Conservation (phyloP, 2,113 vertebrate species). For the Phrynosoma blainvillii region DNA sequence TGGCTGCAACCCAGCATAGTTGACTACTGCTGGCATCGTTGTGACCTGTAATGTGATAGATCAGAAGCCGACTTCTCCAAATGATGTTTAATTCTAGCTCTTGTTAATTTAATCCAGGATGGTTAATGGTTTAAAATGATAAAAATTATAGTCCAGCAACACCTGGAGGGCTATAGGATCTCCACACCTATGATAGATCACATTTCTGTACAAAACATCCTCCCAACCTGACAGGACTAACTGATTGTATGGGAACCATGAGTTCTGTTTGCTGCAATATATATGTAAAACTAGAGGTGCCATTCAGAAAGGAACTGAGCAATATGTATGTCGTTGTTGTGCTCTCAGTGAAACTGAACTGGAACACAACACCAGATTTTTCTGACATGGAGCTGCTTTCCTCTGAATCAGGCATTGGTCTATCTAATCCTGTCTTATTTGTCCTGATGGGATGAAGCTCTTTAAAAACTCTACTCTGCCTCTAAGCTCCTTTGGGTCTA, state of each 20-base stretch:
- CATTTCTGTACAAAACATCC: background rate
- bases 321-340: background rate
- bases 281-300: background rate
- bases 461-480: background rate
- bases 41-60: background rate
- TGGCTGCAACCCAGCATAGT: background rate
- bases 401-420: background rate
- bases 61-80: background rate
- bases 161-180: background rate
- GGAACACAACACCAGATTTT: background rate
- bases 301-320: background rate
- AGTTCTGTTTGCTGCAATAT: too few relatives aligned
- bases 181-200: background rate
- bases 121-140: background rate
- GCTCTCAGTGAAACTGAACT: background rate
- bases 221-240: too few relatives aligned
- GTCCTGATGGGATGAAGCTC: background rate
- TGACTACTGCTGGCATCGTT: constrained; percentile 25
- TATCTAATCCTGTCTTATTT: background rate
- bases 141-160: background rate
- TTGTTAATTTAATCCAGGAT: background rate
- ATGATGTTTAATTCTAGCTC: background rate
- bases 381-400: background rate
- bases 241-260: too few relatives aligned
- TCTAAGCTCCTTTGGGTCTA: background rate